Evolutionary conservation across 2,888 invertebrate species (phyloP).

Genomic region (Cantharis lateralis): DNA sequence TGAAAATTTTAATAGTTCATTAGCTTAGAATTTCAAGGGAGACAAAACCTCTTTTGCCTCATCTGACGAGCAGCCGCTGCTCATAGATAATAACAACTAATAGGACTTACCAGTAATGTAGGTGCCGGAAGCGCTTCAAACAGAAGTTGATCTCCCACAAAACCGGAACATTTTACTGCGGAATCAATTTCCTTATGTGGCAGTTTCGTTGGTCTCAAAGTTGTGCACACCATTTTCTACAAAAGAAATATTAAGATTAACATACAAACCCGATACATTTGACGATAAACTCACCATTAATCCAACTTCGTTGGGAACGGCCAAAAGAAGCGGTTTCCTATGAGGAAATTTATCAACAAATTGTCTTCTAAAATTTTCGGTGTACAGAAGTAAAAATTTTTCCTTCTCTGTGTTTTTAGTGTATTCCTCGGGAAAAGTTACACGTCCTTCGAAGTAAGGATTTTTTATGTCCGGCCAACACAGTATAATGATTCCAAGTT

Average conservation of each 20-base stretch:
- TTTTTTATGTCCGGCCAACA: constrained; percentile 66
- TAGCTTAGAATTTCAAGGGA: too few species aligned
- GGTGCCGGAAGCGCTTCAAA: constrained; percentile 73
- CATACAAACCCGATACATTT: neutral
- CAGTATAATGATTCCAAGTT: constrained; percentile 64
- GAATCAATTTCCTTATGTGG: constrained; percentile 70
- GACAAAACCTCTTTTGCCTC: too few species aligned
- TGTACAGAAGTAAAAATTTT: constrained; percentile 70
- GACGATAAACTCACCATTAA: constrained; percentile 64
- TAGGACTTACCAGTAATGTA: constrained; percentile 68
- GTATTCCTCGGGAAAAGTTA: constrained; percentile 68
- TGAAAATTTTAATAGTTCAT: too few species aligned
- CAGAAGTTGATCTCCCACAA: constrained; percentile 78
- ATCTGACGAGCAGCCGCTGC: too few species aligned
- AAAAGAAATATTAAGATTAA: constrained; percentile 35
- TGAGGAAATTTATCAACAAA: constrained; percentile 63
- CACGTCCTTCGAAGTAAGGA: constrained; percentile 62
- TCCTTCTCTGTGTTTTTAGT: constrained; percentile 71
- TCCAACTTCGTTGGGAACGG: constrained; percentile 76
- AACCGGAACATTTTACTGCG: constrained; percentile 73
- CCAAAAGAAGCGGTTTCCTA: constrained; percentile 70
- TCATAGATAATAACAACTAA: too few species aligned
- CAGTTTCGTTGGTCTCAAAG: constrained; percentile 77
- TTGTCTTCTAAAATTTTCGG: constrained; percentile 79
- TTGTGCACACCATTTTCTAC: constrained; percentile 88